Evolutionary conservation across 2,888 invertebrate genomes (phyloP), one percentile per base, ranked within the genome.

Genomic region (Drosophila rubida): DNA sequence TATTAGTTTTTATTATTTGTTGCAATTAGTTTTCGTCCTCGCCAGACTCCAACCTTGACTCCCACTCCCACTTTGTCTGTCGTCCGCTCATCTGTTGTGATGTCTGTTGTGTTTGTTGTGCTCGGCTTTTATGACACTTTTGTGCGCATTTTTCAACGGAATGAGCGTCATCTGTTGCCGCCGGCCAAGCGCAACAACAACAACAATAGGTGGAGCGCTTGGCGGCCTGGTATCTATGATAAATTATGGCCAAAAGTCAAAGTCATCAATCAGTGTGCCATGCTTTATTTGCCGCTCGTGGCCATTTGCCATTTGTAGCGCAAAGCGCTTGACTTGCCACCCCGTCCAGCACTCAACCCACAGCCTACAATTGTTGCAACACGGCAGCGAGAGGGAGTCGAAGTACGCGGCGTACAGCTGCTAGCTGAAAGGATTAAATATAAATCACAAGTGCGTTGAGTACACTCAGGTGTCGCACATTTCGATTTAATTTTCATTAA

Each of bases 401-500:
- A 5, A 32, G 25, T 25, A 6, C 25, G n/a, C 1, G n/a, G 16
- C 3, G 44, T 25, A 50, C 58, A 64, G 51, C 67, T 73, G 73
- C 25, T 54, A 48, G 45, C 63, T 44, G 32, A 59, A 81, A 78
- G 88, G 88, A 76, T 87, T 82, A 82, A 85, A 76, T 65, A 79
- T 79, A 82, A 79, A 69, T 82, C 74, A 70, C 77, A 64, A 80
- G 74, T 54, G 70, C 77, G 74, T 70, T 67, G 67, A 53, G 46
- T 48, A 48, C 55, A 22, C 78, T 65, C 88, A 71, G 82, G 88
- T 81, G 88, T 88, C 80, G 78, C 63, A 75, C 97, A 94, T 92
- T 98, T 97, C 78, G 99, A 93, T 92, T 98, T 89, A 89, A 89
- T 89, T 89, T 89, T 89, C 89, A 93, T 89, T 89, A 88, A 89